Conservation (phyloP, 2,797 vertebrate genomes). For the Chromis chromis region DNA sequence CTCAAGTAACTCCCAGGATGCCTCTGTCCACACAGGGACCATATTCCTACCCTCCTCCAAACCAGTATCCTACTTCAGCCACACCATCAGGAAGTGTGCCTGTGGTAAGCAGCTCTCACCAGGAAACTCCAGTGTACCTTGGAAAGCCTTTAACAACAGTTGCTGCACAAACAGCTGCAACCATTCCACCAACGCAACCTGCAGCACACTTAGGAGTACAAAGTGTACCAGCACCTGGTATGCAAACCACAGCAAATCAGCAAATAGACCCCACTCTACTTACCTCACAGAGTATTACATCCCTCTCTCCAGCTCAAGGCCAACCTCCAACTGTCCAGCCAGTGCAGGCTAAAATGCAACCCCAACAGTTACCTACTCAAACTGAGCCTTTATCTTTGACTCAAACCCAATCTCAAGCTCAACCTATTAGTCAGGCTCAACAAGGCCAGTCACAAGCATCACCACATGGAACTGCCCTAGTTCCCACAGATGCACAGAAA, state of each 20-base stretch:
- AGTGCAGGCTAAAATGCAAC: slow-evolving; percentile 72
- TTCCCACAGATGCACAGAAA: slow-evolving; percentile 81
- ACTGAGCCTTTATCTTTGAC: slow-evolving; percentile 81
- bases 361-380: slow-evolving; percentile 77
- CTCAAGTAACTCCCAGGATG: slow-evolving; percentile 90
- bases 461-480: slow-evolving; percentile 52
- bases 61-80: slow-evolving; percentile 81
- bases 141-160: slow-evolving; percentile 87
- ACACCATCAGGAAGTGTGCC: slow-evolving; percentile 75
- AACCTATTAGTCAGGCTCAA: slow-evolving; percentile 70
- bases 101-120: slow-evolving; percentile 72
- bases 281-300: slow-evolving; percentile 62
- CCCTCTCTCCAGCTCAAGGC: slow-evolving; percentile 70
- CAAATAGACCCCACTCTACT: slow-evolving; percentile 71
- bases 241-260: slow-evolving; percentile 70
- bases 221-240: slow-evolving; percentile 56
- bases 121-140: slow-evolving; percentile 92
- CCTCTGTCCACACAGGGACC: slow-evolving; percentile 88
- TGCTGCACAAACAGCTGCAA: slow-evolving; percentile 70
- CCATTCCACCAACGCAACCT: slow-evolving; percentile 66
- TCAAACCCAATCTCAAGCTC: slow-evolving; percentile 76
- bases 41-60: slow-evolving; percentile 89
- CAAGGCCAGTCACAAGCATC: slow-evolving; percentile 74
- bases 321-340: slow-evolving; percentile 67
- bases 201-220: slow-evolving; percentile 66